Conservation (phyloP, 2,888 invertebrate genomes). For the Ophraella communa region DNA sequence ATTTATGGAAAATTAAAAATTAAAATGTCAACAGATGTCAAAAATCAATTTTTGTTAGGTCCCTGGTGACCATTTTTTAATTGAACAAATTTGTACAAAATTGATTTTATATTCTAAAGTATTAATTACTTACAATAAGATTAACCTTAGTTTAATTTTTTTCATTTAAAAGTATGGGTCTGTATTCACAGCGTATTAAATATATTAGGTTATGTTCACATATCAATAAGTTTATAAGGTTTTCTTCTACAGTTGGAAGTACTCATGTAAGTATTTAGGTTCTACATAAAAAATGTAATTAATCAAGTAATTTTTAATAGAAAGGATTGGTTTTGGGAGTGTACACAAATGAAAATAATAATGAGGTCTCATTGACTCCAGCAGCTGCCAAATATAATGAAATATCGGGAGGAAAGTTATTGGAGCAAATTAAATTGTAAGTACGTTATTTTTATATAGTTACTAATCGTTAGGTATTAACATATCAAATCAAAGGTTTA, state of each 20-base stretch:
- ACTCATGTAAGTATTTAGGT: slow-evolving; percentile 12
- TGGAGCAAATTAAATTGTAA: slow-evolving; percentile 62
- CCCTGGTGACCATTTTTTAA: background rate
- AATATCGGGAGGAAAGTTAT: slow-evolving; percentile 60
- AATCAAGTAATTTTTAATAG: slow-evolving; percentile 48
- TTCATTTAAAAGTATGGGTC: slow-evolving; percentile 31
- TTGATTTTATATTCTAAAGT: background rate
- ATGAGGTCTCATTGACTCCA: slow-evolving; percentile 59
- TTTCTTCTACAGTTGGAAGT: slow-evolving; percentile 29
- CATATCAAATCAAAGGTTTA: no score
- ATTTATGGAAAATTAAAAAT: background rate
- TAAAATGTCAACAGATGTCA: slow-evolving; percentile 11
- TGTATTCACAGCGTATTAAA: slow-evolving; percentile 40
- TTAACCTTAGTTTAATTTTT: background rate
- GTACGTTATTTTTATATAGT: slow-evolving; percentile 47
- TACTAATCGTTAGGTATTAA: background rate
- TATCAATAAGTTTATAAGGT: slow-evolving; percentile 38
- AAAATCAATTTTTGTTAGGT: slow-evolving; percentile 22
- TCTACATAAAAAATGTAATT: background rate
- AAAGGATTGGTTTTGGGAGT: slow-evolving; percentile 66
- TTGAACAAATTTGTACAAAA: background rate
- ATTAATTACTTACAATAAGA: slow-evolving; percentile 5
- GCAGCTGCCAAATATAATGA: slow-evolving; percentile 62
- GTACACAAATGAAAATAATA: slow-evolving; percentile 59
- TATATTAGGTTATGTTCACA: slow-evolving; percentile 50